phyloP scores from a whole-genome alignment of 2,888 invertebrate genomes.

The Cremastinae sp. region DNA sequence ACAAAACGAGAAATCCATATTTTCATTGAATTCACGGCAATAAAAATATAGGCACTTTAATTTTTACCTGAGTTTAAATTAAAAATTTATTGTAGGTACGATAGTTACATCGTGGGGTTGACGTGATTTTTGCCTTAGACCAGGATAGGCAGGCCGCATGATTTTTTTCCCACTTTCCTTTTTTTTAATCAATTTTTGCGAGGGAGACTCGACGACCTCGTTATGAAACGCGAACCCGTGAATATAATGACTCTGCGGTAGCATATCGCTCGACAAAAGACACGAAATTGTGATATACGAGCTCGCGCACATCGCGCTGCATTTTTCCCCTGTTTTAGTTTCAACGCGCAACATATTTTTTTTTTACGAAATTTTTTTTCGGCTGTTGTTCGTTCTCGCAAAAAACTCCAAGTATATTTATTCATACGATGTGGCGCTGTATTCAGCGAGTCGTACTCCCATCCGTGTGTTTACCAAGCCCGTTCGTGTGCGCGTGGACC shows the following conservation, averaged over 20 bases:
- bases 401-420: constrained; percentile 22
- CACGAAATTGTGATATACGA: constrained; percentile 21
- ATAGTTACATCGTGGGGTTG: too few species aligned
- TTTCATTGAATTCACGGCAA: too few species aligned
- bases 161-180: too few species aligned
- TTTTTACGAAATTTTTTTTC: background rate
- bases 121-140: too few species aligned
- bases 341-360: background rate
- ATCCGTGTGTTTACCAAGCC: background rate
- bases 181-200: constrained; percentile 31
- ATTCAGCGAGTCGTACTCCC: constrained; percentile 6
- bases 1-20: too few species aligned
- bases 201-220: constrained; percentile 43
- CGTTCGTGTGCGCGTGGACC: background rate
- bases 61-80: too few species aligned
- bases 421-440: constrained; percentile 18
- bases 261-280: constrained; percentile 30
- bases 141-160: too few species aligned
- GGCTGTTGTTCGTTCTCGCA: constrained; percentile 13
- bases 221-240: constrained; percentile 40
- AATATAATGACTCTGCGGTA: constrained; percentile 47
- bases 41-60: too few species aligned
- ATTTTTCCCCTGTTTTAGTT: background rate
- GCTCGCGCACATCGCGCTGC: background rate
- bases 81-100: too few species aligned